Base-by-base conservation (phyloP, 2,888 invertebrate genomes). In the Dryadula phaetusa region DNA sequence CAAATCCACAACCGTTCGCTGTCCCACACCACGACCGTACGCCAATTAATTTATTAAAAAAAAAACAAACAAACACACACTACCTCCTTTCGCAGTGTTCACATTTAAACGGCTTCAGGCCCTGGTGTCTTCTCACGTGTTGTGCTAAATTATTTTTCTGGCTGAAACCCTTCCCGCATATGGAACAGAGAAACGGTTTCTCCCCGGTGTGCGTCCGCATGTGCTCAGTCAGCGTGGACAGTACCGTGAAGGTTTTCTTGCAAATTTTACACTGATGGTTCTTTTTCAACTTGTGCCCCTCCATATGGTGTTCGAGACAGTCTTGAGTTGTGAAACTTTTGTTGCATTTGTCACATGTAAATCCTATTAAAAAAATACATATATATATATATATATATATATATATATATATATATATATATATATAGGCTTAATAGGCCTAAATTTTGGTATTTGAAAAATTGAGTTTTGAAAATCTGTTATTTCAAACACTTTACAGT, bases 131-230 rank as follows among this genome's bases (percentile, higher is more conserved):
- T 66, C 93, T 84, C 69, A 93, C 85, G 72, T 95, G 94, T 67
- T 95, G 94, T 0, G 88, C 91, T 20, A 95, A 77, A 75, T 95
- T 94, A 0, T 94, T 94, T 75, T 94, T 94, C 77, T 95, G 94
- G 54, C 93, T 93, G 65, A 95, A 94, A 0, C 94, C 93, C 61
- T 93, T 90, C 0, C 94, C 94, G 52, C 94, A 95, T 0, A 93
- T 87, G 0, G 94, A 92, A 71, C 93, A 93, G 0, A 94, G 77
- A 68, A 91, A 94, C 0, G 94, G 94, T 37, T 94, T 94, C 74
- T 94, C 94, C 0, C 94, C 94, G 0, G 94, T 94, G 69, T 94
- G 94, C 0, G 82, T 88, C 78, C 94, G 80, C 75, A 94, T 82
- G 74, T 95, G 94, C 71, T 94, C 94, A 34, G 91, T 94, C 46